Base-by-base conservation (phyloP, 2,797 vertebrate genomes). In the Hyperoplus lanceolatus region DNA sequence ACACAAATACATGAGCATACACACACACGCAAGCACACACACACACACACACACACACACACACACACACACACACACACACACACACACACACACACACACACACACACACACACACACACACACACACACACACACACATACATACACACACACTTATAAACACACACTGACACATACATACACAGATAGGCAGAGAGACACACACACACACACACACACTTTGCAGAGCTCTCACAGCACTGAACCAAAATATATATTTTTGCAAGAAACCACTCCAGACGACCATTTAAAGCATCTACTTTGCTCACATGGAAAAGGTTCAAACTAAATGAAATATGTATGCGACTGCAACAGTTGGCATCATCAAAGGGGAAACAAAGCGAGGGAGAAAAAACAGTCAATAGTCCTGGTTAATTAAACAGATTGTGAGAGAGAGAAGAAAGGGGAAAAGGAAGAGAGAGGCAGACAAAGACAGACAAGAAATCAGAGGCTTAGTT, bases 401-500 rank as follows among this genome's bases (percentile, higher is more conserved):
- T 56, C 16, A 67, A 5, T 6, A 61, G 51, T 15, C 9, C n/a
- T 48, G 18, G 43, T 54, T 68, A 18, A 67, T 81, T 57, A 53
- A 75, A 65, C 15, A 15, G 10, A 55, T 4, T 46, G 8, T 36
- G n/a, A 16, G 41, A 18, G 49, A 56, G 10, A 8, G 29, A 14
- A 21, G 0, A 39, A 15, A 14, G 29, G 29, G 11, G 72, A 57
- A 29, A 45, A 41, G 13, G 21, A 66, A 69, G 39, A 55, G 29
- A 36, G 42, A n/a, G 49, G 41, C 9, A 64, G 43, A 77, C 9
- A 64, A 46, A 77, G 55, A 64, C 60, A 82, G 80, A 83, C 49
- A 42, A 75, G 46, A 67, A 83, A 66, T 77, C 73, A 73, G 54
- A 80, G 69, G 81, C 59, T 64, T 5, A 38, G 29, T 29, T 29